phyloP scores from a whole-genome alignment of 2,113 vertebrate species.

The Microcebus griseorufus region DNA sequence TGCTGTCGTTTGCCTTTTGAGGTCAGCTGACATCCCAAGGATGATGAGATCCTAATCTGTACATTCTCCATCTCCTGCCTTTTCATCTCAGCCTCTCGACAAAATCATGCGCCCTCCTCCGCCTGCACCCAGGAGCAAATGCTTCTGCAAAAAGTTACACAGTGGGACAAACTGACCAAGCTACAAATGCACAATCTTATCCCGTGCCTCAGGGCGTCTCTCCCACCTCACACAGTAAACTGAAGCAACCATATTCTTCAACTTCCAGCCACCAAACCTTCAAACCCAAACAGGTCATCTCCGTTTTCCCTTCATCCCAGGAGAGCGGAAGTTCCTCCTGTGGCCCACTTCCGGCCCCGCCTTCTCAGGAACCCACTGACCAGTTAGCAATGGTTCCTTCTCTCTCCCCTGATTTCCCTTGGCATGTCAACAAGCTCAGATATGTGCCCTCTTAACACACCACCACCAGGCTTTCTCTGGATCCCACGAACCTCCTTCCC shows the following conservation, averaged over 20 bases:
- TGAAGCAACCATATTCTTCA: neutral
- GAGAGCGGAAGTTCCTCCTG: neutral
- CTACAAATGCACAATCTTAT: fast-evolving
- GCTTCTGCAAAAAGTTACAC: neutral
- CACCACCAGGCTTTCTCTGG: neutral
- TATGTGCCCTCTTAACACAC: neutral
- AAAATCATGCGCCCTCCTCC: neutral
- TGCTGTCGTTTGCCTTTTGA: neutral
- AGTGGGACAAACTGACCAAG: fast-evolving
- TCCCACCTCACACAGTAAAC: neutral
- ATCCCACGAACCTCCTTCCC: fast-evolving
- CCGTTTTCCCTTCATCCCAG: fast-evolving
- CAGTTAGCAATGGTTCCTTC: no score
- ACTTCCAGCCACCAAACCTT: neutral
- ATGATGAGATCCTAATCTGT: fast-evolving
- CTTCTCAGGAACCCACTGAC: neutral
- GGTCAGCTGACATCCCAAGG: neutral
- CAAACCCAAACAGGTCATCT: neutral
- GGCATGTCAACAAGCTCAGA: fast-evolving
- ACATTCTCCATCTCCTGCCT: neutral
- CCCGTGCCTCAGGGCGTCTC: neutral
- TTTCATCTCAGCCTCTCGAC: neutral
- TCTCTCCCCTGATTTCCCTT: neutral
- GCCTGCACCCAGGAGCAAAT: neutral
- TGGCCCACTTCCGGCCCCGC: neutral